phyloP scores from a whole-genome alignment of 2,888 invertebrate species.

The Mantis religiosa region DNA sequence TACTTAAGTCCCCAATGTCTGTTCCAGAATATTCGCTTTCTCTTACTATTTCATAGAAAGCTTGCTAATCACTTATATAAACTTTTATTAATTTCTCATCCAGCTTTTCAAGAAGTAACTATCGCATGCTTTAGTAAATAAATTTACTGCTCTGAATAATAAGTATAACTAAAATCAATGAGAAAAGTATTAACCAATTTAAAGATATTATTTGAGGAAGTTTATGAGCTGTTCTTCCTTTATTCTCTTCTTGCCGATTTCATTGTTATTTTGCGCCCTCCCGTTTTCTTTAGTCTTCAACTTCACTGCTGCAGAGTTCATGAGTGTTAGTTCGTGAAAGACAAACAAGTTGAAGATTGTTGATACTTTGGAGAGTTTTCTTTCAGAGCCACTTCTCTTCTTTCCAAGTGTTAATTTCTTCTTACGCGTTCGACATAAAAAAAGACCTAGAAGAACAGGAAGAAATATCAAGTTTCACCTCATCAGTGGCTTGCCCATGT shows the following conservation, averaged over 20 bases:
- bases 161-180: no score
- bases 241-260: not conserved
- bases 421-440: not conserved
- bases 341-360: not conserved
- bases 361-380: not conserved
- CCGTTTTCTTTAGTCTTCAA: not conserved
- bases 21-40: no score
- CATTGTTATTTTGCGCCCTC: not conserved
- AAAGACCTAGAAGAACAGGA: not conserved
- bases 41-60: no score
- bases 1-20: no score
- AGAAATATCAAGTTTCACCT: no score
- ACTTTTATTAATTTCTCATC: no score
- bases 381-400: not conserved
- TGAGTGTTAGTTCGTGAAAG: not conserved
- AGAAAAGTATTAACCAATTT: no score
- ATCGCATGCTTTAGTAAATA: no score
- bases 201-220: no score
- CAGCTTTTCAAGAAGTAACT: not conserved
- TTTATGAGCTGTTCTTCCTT: not conserved
- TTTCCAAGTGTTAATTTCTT: not conserved
- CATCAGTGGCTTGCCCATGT: no score
- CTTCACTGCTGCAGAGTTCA: not conserved
- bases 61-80: no score
- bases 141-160: not conserved